Base-by-base conservation (phyloP, 2,113 vertebrate species). In the Jacana jacana region DNA sequence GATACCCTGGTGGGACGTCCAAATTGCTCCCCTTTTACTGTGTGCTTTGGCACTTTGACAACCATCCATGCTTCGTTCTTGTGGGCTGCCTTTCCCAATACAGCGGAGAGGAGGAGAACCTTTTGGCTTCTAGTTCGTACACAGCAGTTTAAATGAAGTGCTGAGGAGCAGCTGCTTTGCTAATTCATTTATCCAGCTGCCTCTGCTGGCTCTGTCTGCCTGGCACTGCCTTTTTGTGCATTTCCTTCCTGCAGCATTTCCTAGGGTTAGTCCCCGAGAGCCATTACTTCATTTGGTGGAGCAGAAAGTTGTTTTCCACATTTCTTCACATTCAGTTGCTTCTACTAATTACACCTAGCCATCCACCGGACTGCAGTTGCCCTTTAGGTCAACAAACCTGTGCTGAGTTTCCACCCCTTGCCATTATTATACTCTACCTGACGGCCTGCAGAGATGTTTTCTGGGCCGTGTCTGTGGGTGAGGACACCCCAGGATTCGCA, bases 361-460 rank as follows among this genome's bases (percentile, higher is more conserved):
- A n/a, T 55, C 46, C 18, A 22, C 37, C 52, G 75, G 37, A 17
- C 40, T 69, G 68, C 57, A 54, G 1, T 4, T 70, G 68, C 68
- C 27, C 49, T 33, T 70, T 35, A 24, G 13, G 19, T 44, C 17
- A 31, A 27, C 48, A n/a, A 33, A 27, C 19, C 48, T 37, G 64
- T 17, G 33, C 9, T 6, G 5, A 30, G 40, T 63, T 72, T n/a
- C 48, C 52, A 42, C 11, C 4, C 10, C 3, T n/a, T 23, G 66
- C 4, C 10, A 31, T 7, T 13, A 13, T 30, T 40, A 13, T 17
- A 1, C 22, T 39, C 13, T 7, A 3, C 9, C 8, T 9, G 27
- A 39, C 40, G 48, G 28, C 61, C 5, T 31, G 39, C 11, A 5
- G 16, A 18, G 57, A 10, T 33, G n/a, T 58, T 28, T 58, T 13